These are phyloP conservation scores for Strigops habroptila DNA, from an alignment of 2,113 vertebrate genomes.

Conservation along the genomic window DNA sequence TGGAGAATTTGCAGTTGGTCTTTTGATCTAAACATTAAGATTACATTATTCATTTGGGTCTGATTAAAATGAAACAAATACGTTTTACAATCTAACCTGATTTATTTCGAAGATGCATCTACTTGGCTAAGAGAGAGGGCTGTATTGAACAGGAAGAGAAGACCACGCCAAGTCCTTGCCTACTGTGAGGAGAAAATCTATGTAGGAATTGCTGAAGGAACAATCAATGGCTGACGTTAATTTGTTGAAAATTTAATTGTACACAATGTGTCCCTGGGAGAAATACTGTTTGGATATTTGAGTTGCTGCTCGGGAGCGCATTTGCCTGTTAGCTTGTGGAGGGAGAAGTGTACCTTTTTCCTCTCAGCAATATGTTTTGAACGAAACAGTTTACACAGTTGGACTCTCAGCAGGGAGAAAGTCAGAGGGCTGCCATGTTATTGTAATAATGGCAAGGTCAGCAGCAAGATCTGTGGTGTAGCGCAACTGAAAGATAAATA, in stretches of 20 bases:
- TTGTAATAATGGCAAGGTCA: background rate
- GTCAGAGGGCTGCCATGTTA: background rate
- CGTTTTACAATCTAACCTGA: fast-evolving
- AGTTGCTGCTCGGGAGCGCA: background rate
- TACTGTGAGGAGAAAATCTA: background rate
- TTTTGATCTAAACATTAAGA: background rate
- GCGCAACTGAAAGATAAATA: background rate
- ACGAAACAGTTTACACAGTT: background rate
- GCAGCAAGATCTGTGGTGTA: background rate
- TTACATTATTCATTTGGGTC: background rate
- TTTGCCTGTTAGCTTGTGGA: background rate
- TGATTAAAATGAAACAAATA: background rate
- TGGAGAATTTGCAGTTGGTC: background rate
- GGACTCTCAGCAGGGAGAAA: background rate
- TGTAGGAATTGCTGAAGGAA: background rate
- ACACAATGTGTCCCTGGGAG: background rate
- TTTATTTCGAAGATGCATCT: background rate
- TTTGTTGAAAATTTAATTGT: background rate
- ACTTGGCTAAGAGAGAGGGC: background rate
- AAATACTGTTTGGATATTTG: background rate
- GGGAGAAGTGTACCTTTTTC: background rate
- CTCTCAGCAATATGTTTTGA: background rate
- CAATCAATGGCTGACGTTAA: background rate
- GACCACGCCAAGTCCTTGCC: background rate
- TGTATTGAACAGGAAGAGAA: background rate